Base-by-base conservation (phyloP, 2,888 invertebrate species). In the Agrotis segetum region DNA sequence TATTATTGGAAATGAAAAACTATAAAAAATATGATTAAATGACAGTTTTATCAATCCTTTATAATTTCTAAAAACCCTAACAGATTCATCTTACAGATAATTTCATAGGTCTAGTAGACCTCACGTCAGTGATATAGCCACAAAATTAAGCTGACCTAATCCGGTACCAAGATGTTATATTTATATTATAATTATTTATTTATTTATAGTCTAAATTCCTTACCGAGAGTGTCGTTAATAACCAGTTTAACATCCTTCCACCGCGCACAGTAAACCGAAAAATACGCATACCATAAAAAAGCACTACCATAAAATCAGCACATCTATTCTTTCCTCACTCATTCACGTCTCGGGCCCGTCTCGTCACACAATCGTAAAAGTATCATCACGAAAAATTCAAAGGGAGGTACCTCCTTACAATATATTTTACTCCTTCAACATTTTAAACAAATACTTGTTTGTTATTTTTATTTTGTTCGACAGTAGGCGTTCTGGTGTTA, bases 401-500 rank as follows among this genome's bases (percentile, higher is more conserved):
- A 71, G 79, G 86, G 82, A 85, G 85, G 87, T 77, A 71, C 73
- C 74, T 1, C 46, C 72, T 77, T 79, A 82, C 83, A 79, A 80
- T 75, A 85, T 83, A 83, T 85, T 87, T 85, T 77, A 82, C 76
- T 79, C 40, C 79, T 85, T 86, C 87, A 90, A 90, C 89, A 89
- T 87, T 91, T 89, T 91, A 91, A 91, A 90, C 92, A 92, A 92
- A 93, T 86, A 89, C 62, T 67, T 58, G 19, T n/a, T 21, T 47
- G 34, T 24, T 52, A 9, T 59, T 68, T 84, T 83, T 84, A 76
- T 77, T 80, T 81, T 77, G 53, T 68, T 56, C 16, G 50, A 24
- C 14, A 13, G 77, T 50, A 63, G 77, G 79, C 66, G 78, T 46
- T 62, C 59, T 62, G 21, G 78, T 52, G 78, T 77, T 77, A 64